Evolutionary conservation across 2,113 vertebrate species (phyloP).

Genomic region (Anoura caudifer): DNA sequence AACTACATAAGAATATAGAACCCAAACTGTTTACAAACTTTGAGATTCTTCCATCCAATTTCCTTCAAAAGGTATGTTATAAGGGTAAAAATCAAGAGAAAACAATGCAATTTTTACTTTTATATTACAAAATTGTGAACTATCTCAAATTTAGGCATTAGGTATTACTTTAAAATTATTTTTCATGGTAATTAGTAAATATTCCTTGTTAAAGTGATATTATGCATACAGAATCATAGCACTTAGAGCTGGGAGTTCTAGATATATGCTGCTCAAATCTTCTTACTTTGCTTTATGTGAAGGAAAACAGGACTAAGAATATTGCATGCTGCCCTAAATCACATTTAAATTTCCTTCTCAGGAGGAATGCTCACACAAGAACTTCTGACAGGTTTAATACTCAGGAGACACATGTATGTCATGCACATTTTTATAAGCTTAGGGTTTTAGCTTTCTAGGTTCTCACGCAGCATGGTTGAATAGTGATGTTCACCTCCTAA

Average conservation of each 20-base stretch:
- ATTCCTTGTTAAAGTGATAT: neutral
- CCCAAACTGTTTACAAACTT: neutral
- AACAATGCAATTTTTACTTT: neutral
- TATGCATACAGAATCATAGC: neutral
- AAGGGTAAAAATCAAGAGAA: neutral
- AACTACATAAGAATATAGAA: neutral
- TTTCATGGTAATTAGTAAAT: neutral
- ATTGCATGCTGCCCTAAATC: neutral
- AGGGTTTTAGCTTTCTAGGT: neutral
- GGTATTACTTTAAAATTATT: neutral
- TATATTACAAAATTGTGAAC: neutral
- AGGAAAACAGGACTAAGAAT: neutral
- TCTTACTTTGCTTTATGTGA: neutral
- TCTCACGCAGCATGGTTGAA: neutral
- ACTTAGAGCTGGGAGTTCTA: neutral
- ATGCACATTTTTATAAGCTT: neutral
- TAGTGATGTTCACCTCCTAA: neutral
- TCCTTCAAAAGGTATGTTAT: neutral
- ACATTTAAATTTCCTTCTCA: neutral
- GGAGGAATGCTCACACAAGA: neutral
- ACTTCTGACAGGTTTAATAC: neutral
- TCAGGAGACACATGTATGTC: neutral
- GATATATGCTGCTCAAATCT: neutral
- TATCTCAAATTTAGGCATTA: neutral
- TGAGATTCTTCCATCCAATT: neutral